phyloP scores from a whole-genome alignment of 2,797 vertebrate genomes.

The Neostethus bicornis region DNA sequence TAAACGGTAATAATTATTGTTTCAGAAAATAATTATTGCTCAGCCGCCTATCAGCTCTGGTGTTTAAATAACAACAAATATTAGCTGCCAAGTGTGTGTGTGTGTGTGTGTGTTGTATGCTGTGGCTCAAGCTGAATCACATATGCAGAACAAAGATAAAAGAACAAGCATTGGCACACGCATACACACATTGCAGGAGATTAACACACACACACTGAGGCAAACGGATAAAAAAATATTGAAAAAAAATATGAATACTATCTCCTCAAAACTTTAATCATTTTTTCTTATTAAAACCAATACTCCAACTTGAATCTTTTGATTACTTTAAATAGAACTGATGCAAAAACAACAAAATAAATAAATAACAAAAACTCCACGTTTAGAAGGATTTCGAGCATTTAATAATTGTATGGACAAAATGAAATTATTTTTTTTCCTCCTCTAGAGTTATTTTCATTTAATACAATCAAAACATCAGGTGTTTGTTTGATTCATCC shows the following conservation, averaged over 20 bases:
- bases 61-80: conserved; percentile 78
- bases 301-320: not conserved
- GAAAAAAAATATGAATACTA: not conserved
- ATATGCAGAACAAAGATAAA: conserved; percentile 40
- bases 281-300: not conserved
- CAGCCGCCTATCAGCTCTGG: conserved; percentile 69
- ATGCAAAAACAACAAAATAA: too few species aligned
- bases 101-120: not conserved
- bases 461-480: conserved; percentile 2
- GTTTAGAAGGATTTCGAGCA: not conserved
- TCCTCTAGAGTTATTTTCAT: not conserved
- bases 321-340: not conserved
- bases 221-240: conserved; percentile 13
- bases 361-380: not conserved
- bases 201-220: conserved; percentile 16
- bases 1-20: conserved; percentile 80
- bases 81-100: conserved; percentile 37
- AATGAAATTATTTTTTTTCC: not conserved
- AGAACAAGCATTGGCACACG: not conserved
- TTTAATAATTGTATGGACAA: not conserved
- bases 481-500: conserved; percentile 21
- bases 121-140: conserved; percentile 41
- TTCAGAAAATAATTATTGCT: conserved; percentile 80
- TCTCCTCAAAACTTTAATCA: conserved; percentile 17
- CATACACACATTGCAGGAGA: conserved; percentile 3